Evolutionary conservation across 2,888 invertebrate genomes (phyloP).

Genomic region (Brachycybe producta): DNA sequence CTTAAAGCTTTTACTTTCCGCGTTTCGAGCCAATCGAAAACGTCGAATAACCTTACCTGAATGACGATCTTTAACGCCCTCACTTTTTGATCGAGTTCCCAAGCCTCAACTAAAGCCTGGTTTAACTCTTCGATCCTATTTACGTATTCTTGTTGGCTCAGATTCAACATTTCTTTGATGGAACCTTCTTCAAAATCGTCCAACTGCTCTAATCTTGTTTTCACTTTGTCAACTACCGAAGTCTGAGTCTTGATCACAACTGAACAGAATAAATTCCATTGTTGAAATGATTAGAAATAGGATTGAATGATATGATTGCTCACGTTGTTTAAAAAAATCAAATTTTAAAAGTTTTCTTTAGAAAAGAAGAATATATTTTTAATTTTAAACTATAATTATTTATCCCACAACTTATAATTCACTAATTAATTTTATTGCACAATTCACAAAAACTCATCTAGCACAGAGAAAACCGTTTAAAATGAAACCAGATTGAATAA

Average conservation of each 20-base stretch:
- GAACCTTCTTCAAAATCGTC: slow-evolving; percentile 88
- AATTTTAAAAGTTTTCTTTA: too few relatives aligned
- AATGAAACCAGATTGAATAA: too few relatives aligned
- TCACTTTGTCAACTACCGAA: slow-evolving; percentile 69
- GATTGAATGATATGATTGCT: too few relatives aligned
- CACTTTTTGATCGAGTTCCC: slow-evolving; percentile 87
- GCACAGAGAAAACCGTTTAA: too few relatives aligned
- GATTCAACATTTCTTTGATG: slow-evolving; percentile 69
- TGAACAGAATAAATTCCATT: slow-evolving; percentile 30
- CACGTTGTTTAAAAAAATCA: too few relatives aligned
- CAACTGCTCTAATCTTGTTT: slow-evolving; percentile 78
- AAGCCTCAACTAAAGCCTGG: slow-evolving; percentile 76
- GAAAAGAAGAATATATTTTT: background rate
- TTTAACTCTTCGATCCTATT: slow-evolving; percentile 78
- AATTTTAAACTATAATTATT: background rate
- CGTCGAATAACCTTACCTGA: slow-evolving; percentile 40
- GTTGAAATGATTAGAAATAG: background rate
- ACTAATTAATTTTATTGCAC: too few relatives aligned
- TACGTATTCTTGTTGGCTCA: slow-evolving; percentile 86
- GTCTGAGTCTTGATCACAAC: slow-evolving; percentile 68
- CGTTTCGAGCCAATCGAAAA: background rate
- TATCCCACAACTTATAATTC: too few relatives aligned
- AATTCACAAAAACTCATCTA: too few relatives aligned
- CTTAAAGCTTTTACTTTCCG: too few relatives aligned
- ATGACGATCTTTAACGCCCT: slow-evolving; percentile 93